A percentile compares a stretch with the other conserved stretches of the same genome.
Evolutionary conservation across 1,140 invertebrate genomes (phyloP).

Genomic region (Neodiprion fabricii): DNA sequence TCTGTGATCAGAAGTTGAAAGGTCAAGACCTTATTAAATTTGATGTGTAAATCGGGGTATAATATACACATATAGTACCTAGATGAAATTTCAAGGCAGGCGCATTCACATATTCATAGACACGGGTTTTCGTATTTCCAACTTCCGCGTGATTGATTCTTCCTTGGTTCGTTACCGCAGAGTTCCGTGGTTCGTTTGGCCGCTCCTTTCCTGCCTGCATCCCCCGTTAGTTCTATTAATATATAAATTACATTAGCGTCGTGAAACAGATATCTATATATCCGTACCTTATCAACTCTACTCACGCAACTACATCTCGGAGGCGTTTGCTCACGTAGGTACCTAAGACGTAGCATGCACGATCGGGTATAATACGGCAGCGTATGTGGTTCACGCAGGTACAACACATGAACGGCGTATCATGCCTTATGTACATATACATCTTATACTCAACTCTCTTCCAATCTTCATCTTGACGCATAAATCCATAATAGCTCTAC

Average conservation of each 20-base stretch:
- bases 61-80: too few relatives aligned
- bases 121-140: neutral
- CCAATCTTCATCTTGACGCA: neutral
- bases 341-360: too few relatives aligned
- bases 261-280: neutral
- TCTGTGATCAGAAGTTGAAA: too few relatives aligned
- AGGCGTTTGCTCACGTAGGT: too few relatives aligned
- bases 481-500: constrained; percentile 7
- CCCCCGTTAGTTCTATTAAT: neutral
- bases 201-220: neutral
- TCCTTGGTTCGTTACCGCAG: neutral
- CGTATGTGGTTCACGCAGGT: too few relatives aligned
- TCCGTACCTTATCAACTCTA: neutral
- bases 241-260: constrained; percentile 8
- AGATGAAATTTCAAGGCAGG: too few relatives aligned
- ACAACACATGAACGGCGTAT: too few relatives aligned
- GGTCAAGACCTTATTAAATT: neutral
- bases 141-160: neutral
- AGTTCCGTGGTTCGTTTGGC: neutral
- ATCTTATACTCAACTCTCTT: neutral
- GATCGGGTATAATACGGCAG: too few relatives aligned
- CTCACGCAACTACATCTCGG: neutral
- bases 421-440: too few relatives aligned
- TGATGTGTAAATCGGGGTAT: neutral
- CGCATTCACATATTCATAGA: too few relatives aligned